phyloP scores from a whole-genome alignment of 2,113 vertebrate species.

The Strigops habroptila region DNA sequence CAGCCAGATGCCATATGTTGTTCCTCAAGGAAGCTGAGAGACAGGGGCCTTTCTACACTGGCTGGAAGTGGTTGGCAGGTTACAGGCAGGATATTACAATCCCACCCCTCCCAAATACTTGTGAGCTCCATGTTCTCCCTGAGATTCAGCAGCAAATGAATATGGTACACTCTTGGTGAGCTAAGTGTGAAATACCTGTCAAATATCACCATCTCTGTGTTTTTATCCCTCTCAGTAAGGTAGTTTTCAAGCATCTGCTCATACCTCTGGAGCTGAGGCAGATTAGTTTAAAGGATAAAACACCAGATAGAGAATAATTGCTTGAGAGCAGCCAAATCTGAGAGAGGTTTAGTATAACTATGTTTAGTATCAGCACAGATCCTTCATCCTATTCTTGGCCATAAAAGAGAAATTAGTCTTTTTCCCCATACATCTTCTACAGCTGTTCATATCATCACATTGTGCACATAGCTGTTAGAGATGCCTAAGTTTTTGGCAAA shows the following conservation, averaged over 20 bases:
- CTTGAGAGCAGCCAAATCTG: not conserved
- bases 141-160: not conserved
- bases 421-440: not conserved
- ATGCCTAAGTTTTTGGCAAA: not conserved
- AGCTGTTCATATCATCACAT: not conserved
- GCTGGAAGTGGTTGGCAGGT: not conserved
- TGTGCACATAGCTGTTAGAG: not conserved
- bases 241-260: not conserved
- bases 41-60: not conserved
- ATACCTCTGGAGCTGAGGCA: constrained; percentile 2
- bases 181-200: not conserved
- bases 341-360: not conserved
- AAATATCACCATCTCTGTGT: not conserved
- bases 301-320: not conserved
- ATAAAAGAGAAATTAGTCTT: constrained; percentile 7
- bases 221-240: not conserved
- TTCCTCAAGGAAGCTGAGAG: not conserved
- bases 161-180: not conserved
- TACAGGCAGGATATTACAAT: not conserved
- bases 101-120: not conserved
- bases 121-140: not conserved
- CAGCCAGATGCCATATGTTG: rapidly evolving
- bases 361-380: not conserved
- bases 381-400: not conserved
- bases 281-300: not conserved